Evolutionary conservation across 2,113 vertebrate genomes (phyloP).

Genomic region (Penelope pileata): DNA sequence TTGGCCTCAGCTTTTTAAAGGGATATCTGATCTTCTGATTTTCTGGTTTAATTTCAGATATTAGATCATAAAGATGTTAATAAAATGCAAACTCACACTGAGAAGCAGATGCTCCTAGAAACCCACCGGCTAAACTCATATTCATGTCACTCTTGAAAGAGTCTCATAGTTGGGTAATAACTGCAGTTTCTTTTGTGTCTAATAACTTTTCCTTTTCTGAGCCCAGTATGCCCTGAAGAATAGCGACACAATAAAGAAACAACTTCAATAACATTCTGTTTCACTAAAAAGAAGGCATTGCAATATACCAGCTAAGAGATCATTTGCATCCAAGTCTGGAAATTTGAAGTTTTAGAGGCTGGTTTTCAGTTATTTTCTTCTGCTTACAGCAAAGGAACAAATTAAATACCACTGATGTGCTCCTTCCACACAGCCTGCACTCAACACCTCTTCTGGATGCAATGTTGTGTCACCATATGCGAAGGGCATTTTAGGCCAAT

Average conservation of each 20-base stretch:
- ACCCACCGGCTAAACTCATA: background rate
- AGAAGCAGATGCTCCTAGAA: conserved; percentile 1
- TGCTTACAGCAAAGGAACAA: background rate
- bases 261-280: background rate
- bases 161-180: background rate
- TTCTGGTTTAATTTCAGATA: conserved; percentile 12
- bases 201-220: background rate
- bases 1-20: background rate
- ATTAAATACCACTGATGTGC: background rate
- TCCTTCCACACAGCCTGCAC: background rate
- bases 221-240: background rate
- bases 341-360: background rate
- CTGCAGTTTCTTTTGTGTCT: background rate
- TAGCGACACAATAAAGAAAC: background rate
- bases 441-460: background rate
- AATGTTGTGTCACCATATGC: rapidly evolving
- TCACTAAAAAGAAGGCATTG: background rate
- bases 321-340: background rate
- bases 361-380: background rate
- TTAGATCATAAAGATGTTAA: background rate
- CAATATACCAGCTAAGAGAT: background rate
- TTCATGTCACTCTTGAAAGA: background rate
- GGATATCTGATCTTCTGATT: background rate
- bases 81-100: background rate
- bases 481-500: background rate